Conservation (phyloP, 2,113 vertebrate species). For the Hypocryptadius cinnamomeus region DNA sequence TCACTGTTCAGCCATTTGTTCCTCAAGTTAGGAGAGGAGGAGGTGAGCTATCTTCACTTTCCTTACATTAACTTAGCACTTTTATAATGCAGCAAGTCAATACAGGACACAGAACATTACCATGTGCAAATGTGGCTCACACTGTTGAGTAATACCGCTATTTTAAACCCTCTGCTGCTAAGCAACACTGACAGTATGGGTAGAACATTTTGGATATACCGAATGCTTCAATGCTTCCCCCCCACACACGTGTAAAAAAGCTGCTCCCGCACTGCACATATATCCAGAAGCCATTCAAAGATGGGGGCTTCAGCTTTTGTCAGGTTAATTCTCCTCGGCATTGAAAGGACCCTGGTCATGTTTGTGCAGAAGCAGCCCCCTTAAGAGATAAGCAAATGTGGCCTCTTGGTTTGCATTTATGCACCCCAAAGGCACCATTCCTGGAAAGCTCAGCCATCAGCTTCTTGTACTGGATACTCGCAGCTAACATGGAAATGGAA, state of each 20-base stretch:
- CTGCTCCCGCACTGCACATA: not conserved
- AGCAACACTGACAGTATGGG: conserved; percentile 61
- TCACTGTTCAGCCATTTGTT: not conserved
- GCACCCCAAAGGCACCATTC: not conserved
- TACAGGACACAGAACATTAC: conserved; percentile 52
- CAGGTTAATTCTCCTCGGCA: not conserved
- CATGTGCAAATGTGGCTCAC: conserved; percentile 61
- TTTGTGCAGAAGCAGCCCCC: not conserved
- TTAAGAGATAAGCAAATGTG: not conserved
- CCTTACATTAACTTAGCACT: conserved; percentile 52
- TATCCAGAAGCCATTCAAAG: not conserved
- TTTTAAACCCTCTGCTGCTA: conserved; percentile 67
- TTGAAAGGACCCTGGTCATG: not conserved
- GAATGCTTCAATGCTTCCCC: conserved; percentile 8
- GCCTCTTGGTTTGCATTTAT: not conserved
- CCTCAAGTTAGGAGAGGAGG: conserved; percentile 21
- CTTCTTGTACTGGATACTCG: not conserved
- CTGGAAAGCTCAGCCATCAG: not conserved
- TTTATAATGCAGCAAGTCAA: conserved; percentile 49
- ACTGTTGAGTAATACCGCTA: conserved; percentile 60
- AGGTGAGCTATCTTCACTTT: conserved; percentile 43
- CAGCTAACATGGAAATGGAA: not conserved
- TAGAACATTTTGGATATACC: conserved; percentile 51
- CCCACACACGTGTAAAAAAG: not conserved
- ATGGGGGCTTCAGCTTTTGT: not conserved